phyloP scores from a whole-genome alignment of 2,113 vertebrate species.

The Diglossa brunneiventris region DNA sequence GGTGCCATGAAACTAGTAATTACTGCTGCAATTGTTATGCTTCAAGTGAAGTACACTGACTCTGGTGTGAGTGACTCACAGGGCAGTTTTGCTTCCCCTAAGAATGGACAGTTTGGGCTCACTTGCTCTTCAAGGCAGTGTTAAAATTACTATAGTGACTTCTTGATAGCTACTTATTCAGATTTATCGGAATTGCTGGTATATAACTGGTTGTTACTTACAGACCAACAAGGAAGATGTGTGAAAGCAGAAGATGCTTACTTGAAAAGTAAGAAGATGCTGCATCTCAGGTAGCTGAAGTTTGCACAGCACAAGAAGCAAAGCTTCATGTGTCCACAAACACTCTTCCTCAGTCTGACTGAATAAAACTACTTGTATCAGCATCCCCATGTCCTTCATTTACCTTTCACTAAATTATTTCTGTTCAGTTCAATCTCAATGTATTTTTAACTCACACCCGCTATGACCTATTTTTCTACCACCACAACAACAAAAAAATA shows the following conservation, averaged over 20 bases:
- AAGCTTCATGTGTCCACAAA: neutral
- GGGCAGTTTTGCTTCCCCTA: neutral
- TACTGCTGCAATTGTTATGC: neutral
- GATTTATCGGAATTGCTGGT: neutral
- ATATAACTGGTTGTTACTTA: neutral
- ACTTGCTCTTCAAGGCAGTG: neutral
- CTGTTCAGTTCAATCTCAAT: neutral
- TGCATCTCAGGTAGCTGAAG: neutral
- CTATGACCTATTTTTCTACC: neutral
- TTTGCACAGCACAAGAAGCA: neutral
- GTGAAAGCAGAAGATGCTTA: neutral
- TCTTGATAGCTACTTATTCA: neutral
- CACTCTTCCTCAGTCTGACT: neutral
- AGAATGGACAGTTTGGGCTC: neutral
- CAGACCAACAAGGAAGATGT: neutral
- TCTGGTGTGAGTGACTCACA: neutral
- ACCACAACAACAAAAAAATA: neutral
- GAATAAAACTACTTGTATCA: neutral
- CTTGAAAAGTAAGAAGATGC: neutral
- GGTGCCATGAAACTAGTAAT: neutral
- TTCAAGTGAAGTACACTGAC: neutral
- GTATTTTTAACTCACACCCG: neutral
- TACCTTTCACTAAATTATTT: neutral
- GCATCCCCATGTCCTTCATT: neutral
- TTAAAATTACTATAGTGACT: neutral